Percentiles rank a stretch among this genome's conserved stretches.
phyloP scores from a whole-genome alignment of 1,140 invertebrate genomes.

The Akabosia matsudoensis region DNA sequence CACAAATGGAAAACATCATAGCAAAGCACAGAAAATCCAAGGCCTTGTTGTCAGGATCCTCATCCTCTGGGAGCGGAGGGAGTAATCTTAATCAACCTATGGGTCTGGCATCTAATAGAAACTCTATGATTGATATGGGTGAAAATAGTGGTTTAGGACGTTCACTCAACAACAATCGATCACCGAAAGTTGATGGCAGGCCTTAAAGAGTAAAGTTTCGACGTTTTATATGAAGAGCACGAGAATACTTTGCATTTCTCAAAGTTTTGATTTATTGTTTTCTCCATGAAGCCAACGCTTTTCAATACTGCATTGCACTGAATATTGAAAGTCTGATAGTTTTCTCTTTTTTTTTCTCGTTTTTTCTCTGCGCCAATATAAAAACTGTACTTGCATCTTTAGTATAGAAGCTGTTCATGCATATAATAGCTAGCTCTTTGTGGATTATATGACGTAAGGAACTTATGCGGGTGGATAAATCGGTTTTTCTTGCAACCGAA shows the following conservation, averaged over 20 bases:
- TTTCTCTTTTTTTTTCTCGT: no score
- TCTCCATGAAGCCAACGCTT: no score
- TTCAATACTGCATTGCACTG: no score
- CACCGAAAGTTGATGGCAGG: not conserved
- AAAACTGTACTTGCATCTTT: no score
- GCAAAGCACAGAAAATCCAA: constrained; percentile 12
- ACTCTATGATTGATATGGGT: constrained; percentile 4
- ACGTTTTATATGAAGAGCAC: no score
- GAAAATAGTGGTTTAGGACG: not conserved
- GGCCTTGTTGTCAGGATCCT: not conserved
- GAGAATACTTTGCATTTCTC: not conserved
- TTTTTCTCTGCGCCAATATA: no score
- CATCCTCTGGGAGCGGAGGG: not conserved
- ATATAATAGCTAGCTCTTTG: no score
- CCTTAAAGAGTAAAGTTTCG: not conserved
- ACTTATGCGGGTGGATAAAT: no score
- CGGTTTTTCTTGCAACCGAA: no score
- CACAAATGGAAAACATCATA: constrained; percentile 8
- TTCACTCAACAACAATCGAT: not conserved
- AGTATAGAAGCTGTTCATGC: no score
- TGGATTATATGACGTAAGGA: no score
- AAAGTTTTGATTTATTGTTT: no score
- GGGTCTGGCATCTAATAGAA: not conserved
- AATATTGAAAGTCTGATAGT: not conserved
- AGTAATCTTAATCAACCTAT: not conserved